phyloP scores from a whole-genome alignment of 2,113 vertebrate genomes.

The Carassius auratus region DNA sequence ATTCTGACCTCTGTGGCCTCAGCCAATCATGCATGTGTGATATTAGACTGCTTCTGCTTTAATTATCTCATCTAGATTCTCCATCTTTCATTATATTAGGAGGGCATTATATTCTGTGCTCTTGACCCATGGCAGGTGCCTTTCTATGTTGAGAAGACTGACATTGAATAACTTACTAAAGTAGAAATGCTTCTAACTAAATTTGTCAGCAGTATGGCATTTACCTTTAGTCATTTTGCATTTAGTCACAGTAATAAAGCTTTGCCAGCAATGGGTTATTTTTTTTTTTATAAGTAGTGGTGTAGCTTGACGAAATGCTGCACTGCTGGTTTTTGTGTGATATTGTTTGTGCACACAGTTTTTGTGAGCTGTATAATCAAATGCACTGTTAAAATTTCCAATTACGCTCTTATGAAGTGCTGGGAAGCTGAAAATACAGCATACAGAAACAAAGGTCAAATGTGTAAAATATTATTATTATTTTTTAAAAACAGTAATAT shows the following conservation, averaged over 20 bases:
- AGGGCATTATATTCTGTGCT: slow-evolving; percentile 56
- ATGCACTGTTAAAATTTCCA: not conserved
- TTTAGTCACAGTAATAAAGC: not conserved
- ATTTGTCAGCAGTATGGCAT: not conserved
- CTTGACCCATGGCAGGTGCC: slow-evolving; percentile 48
- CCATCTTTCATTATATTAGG: slow-evolving; percentile 47
- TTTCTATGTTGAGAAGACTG: slow-evolving; percentile 3
- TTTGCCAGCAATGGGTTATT: not conserved
- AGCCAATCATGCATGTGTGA: slow-evolving; percentile 46
- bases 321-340: not conserved
- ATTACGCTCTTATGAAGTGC: not conserved
- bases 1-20: slow-evolving; percentile 26
- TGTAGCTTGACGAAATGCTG: not conserved
- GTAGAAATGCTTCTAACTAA: not conserved
- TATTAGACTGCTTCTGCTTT: slow-evolving; percentile 57
- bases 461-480: too few species aligned
- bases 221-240: not conserved
- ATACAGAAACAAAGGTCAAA: too few species aligned
- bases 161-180: not conserved
- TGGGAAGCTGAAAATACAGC: not conserved
- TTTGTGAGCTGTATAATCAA: not conserved
- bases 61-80: slow-evolving; percentile 66
- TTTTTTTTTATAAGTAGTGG: not conserved
- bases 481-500: too few species aligned
- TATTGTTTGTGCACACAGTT: not conserved